A percentile compares a stretch with the other conserved stretches of the same genome.
Conservation (phyloP, 2,797 vertebrate genomes). For the Pachyuromys duprasi region DNA sequence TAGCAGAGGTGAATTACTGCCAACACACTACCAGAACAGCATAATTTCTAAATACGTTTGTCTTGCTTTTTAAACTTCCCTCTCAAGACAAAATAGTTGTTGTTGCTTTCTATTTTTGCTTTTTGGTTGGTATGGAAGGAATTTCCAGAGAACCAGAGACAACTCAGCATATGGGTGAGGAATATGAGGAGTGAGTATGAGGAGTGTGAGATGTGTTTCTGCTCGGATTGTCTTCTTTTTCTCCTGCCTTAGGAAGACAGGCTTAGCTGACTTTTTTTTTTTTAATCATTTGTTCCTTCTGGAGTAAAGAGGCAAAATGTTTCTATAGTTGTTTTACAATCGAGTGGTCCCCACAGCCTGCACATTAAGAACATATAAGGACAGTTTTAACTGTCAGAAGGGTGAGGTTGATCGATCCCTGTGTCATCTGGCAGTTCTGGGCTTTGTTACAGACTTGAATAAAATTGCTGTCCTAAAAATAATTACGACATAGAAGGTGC, state of each 20-base stretch:
- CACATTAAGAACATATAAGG: slow-evolving; percentile 49
- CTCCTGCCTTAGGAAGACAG: background rate
- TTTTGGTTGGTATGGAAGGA: slow-evolving; percentile 14
- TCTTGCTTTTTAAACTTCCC: background rate
- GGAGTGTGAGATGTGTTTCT: background rate
- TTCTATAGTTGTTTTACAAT: slow-evolving; percentile 31
- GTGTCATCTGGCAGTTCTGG: background rate
- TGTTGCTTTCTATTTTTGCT: background rate
- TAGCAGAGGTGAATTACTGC: background rate
- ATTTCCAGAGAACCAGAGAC: slow-evolving; percentile 22
- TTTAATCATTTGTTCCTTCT: background rate
- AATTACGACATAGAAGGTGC: background rate
- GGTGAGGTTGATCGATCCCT: background rate
- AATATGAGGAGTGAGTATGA: background rate
- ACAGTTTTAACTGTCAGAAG: background rate
- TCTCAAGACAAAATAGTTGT: background rate
- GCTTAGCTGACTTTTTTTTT: background rate
- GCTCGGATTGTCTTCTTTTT: background rate
- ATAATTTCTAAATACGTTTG: background rate
- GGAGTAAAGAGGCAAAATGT: slow-evolving; percentile 15
- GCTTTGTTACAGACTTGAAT: slow-evolving; percentile 20
- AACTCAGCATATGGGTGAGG: background rate
- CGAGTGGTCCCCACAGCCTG: background rate
- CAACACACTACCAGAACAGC: background rate
- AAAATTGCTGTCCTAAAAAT: slow-evolving; percentile 30